Percentiles rank a stretch among this genome's conserved stretches.
Conservation (phyloP, 2,797 vertebrate species). For the Dendrocincla tyrannina region DNA sequence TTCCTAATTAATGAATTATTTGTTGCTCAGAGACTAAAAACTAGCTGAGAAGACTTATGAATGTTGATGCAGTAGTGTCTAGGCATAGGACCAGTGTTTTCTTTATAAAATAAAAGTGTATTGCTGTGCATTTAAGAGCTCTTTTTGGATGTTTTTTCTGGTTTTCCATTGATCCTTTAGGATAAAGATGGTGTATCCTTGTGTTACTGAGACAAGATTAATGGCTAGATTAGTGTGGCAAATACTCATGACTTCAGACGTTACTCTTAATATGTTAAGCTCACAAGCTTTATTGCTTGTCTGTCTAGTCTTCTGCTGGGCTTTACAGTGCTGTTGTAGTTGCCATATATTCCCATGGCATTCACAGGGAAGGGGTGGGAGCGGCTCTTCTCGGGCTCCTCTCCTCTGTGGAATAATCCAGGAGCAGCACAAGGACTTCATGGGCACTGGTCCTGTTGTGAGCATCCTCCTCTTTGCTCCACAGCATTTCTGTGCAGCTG, state of each 20-base stretch:
- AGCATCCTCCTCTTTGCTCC: neutral
- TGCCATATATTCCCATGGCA: neutral
- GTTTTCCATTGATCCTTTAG: neutral
- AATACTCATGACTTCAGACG: neutral
- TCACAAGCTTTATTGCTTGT: neutral
- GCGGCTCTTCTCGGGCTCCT: neutral
- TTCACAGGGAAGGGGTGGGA: neutral
- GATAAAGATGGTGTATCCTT: neutral
- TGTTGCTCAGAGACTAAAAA: neutral
- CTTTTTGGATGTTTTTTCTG: neutral
- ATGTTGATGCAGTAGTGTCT: neutral
- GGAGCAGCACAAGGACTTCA: neutral
- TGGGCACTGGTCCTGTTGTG: neutral
- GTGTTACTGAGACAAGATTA: neutral
- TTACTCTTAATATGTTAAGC: neutral
- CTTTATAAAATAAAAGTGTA: neutral
- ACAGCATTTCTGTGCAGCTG: neutral
- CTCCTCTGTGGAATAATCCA: neutral
- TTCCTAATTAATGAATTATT: conserved; percentile 3
- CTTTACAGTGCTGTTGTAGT: neutral
- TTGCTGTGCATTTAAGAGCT: neutral
- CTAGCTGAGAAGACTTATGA: neutral
- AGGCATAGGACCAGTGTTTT: neutral
- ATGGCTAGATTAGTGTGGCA: neutral
- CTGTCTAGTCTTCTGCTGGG: neutral